phyloP scores from a whole-genome alignment of 2,797 vertebrate species.

The Sebastes goodei region DNA sequence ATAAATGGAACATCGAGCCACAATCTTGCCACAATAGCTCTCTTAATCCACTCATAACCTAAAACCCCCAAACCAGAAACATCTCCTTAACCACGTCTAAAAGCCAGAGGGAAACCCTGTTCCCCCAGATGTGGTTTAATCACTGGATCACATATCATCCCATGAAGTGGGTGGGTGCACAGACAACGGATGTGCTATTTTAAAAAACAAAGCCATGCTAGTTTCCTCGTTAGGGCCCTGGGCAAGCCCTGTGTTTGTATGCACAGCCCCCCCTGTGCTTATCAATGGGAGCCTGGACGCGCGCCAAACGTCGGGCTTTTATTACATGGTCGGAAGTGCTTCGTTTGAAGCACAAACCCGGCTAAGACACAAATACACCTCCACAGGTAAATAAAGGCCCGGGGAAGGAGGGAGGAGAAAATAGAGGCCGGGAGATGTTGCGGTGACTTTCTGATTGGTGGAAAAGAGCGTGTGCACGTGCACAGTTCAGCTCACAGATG shows the following conservation, averaged over 20 bases:
- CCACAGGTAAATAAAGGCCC: conserved; percentile 63
- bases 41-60: background rate
- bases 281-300: conserved; percentile 49
- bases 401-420: background rate
- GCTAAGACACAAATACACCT: conserved; percentile 58
- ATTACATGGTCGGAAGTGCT: conserved; percentile 62
- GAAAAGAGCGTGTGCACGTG: background rate
- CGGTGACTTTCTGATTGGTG: conserved; percentile 1
- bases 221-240: conserved; percentile 30
- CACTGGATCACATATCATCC: conserved; percentile 18
- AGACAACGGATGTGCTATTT: conserved; percentile 28
- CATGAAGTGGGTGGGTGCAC: conserved; percentile 6
- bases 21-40: background rate
- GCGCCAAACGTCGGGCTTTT: conserved; percentile 56
- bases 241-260: conserved; percentile 39
- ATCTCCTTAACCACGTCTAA: background rate
- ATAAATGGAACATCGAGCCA: background rate
- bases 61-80: background rate
- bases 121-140: conserved; percentile 31
- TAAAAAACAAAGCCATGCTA: conserved; percentile 39
- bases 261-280: conserved; percentile 25
- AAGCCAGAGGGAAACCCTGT: conserved; percentile 27
- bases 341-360: conserved; percentile 44
- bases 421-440: background rate
- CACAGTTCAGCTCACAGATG: conserved; percentile 14